Conservation (phyloP, 2,888 invertebrate genomes). For the Andrena fulva region DNA sequence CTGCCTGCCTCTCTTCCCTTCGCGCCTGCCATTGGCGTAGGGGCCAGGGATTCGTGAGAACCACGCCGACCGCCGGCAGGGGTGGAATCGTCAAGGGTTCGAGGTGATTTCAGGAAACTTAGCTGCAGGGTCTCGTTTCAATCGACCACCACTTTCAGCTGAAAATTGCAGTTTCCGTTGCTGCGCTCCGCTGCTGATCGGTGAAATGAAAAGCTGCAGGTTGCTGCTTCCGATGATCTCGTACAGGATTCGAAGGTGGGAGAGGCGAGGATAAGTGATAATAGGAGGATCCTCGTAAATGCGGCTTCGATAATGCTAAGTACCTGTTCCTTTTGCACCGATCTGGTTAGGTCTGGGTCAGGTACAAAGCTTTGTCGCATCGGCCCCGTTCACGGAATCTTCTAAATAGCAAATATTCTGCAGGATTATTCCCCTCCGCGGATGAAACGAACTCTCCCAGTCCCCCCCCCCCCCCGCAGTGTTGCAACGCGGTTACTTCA, state of each 20-base stretch:
- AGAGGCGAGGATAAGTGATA: no score
- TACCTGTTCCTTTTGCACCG: no score
- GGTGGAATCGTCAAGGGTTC: slow-evolving; percentile 7
- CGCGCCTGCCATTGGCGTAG: slow-evolving; percentile 72
- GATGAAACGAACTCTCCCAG: not conserved
- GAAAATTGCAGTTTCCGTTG: slow-evolving; percentile 18
- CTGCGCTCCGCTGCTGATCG: not conserved
- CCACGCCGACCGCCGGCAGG: not conserved
- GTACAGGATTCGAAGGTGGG: not conserved
- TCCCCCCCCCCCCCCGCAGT: not conserved
- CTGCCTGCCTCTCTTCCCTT: slow-evolving; percentile 53
- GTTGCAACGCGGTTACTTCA: not conserved
- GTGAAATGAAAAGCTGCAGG: slow-evolving; percentile 9
- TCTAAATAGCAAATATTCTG: no score
- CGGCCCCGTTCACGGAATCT: no score
- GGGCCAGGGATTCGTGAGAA: slow-evolving; percentile 23
- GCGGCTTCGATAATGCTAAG: no score
- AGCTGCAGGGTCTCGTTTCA: not conserved
- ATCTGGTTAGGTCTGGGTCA: no score
- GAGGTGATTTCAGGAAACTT: slow-evolving; percentile 1
- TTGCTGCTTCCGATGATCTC: slow-evolving; percentile 3
- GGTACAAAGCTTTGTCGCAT: no score
- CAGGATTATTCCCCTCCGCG: no score
- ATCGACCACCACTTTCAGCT: not conserved
- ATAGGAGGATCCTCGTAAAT: no score